Evolutionary conservation across 2,888 invertebrate genomes (phyloP), one percentile per base, ranked within the genome.

Genomic region (Heterodera filipjevi): DNA sequence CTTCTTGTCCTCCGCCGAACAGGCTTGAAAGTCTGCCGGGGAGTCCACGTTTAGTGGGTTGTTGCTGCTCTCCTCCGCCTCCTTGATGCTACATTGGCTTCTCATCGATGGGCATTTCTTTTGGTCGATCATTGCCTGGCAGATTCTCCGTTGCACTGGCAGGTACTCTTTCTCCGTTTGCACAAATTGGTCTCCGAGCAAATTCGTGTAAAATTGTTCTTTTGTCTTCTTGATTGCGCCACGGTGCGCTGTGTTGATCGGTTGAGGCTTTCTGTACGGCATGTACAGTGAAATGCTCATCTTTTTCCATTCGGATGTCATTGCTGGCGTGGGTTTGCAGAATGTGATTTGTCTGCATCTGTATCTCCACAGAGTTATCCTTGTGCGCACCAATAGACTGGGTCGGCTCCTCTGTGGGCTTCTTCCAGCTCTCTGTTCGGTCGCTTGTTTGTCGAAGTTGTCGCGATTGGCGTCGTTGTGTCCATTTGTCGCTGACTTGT

Each of bases 281-380:
- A 39, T 39, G 39, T 39, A 39, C 0, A 39, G 39, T 39, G 39
- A 39, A 12, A 39, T 39, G 39, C 8, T 39, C 39, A 39, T 10
- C 12, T 12, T 39, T 39, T 39, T 39, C 39, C 39, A 39, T 12
- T 39, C 8, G 12, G 39, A 39, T 6, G 1, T 39, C 8, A 39
- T 6, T 0, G 8, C 39, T 39, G 39, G 39, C 1, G 39, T 3
- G 16, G 33, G 35, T 68, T 68, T 33, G n/a, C 70, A 68, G n/a
- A 68, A 71, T 27, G 71, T 10, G 71, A 71, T 39, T 71, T 71
- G 10, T 71, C 27, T 8, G 44, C 46, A n/a, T 71, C 46, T n/a
- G 71, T 27, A 2, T n/a, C 44, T 71, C 71, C 71, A 71, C 46
- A 71, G 30, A 10, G 71, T 27, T 5, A 44, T n/a, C 44, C 44